Evolutionary conservation across 2,888 invertebrate species (phyloP).

Genomic region (Drosophila nr. medialis): DNA sequence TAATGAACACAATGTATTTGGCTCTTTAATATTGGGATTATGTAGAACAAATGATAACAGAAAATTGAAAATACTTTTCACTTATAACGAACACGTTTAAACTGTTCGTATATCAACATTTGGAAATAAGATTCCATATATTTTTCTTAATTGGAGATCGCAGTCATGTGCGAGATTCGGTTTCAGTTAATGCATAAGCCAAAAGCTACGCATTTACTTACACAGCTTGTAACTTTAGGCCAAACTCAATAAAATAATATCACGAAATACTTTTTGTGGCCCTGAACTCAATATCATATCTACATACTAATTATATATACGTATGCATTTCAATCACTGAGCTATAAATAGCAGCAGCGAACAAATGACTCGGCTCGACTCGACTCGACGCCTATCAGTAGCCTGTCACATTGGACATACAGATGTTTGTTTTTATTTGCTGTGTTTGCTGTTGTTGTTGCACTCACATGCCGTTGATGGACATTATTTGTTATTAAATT

Average conservation of each 20-base stretch:
- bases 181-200: not conserved
- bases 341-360: conserved; percentile 36
- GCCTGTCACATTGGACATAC: conserved; percentile 37
- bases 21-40: not conserved
- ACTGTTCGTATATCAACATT: not conserved
- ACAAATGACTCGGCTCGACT: conserved; percentile 13
- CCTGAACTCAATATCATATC: not conserved
- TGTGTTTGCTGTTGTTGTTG: conserved; percentile 1
- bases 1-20: not conserved
- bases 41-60: not conserved
- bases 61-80: not conserved
- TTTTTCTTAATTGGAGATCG: not conserved
- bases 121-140: not conserved
- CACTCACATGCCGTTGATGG: conserved; percentile 47
- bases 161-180: not conserved
- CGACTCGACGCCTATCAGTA: conserved; percentile 36
- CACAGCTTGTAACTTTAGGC: not conserved
- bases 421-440: conserved; percentile 24
- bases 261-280: not conserved
- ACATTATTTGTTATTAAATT: conserved; percentile 66
- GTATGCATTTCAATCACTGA: conserved; percentile 23
- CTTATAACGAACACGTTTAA: not conserved
- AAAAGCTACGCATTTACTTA: not conserved
- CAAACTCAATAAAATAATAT: not conserved
- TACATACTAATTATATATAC: not conserved